Evolutionary conservation across 1,140 invertebrate genomes (phyloP), one percentile per base, ranked within the genome.

Genomic region (Nylanderia fulva): DNA sequence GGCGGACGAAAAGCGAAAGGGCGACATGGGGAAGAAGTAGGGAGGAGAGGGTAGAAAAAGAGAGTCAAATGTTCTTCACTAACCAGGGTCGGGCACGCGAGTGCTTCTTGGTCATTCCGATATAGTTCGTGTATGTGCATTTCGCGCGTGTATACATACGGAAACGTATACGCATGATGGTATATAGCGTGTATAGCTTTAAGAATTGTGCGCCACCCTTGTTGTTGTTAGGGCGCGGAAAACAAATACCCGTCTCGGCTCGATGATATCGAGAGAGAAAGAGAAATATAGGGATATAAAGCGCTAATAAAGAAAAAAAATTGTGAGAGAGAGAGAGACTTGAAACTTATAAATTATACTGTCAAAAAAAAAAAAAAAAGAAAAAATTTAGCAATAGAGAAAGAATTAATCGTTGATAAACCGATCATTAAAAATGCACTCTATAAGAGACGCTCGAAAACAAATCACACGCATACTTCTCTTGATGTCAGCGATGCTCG

Each of bases 61-160:
- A 76, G 83, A 87, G 84, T 93, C 91, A 93, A 94, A 95, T 90
- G 93, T 92, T 85, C 90, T 90, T 89, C 77, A 90, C 90, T 71
- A 60, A 42, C 85, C 42, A 72, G 68, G 74, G 48, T 79, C 76
- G 86, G 83, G 82, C 83, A 89, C 86, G 87, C 85, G 85, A 87
- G 74, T 72, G 72, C 45, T 71, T 21, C 60, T 42, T 66, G 68
- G 52, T 74, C 83, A 60, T 86, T 90, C 61, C 82, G 21, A 77
- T 42, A 42, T 58, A 42, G 42, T 63, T 48, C 42, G 33, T 60
- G 18, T 33, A 54, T 21, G 7, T 60, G 33, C 36, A 63, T 60
- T 52, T 68, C 7, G 45, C 58, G 69, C 54, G 80, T 69, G 80
- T 69, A 71, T 64, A 11, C 24, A 68, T 69, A 85, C 75, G 77